These are phyloP conservation scores for Eclectus roratus DNA, from an alignment of 2,113 vertebrate genomes.

Conservation along the genomic window DNA sequence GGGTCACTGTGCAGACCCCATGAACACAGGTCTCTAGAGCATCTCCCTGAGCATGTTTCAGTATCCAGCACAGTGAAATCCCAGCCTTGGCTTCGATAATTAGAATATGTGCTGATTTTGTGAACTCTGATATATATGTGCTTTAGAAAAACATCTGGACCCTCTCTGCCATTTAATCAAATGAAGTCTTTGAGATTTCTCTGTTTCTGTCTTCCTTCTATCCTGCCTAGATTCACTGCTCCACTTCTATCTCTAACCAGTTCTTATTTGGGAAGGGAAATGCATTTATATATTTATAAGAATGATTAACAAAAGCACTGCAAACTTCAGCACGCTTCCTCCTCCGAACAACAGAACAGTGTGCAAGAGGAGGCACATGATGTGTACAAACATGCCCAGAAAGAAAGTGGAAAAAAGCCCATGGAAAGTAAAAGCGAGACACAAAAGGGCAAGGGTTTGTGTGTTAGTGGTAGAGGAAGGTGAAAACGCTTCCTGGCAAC, in stretches of 20 bases:
- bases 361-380: not conserved
- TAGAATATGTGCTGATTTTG: not conserved
- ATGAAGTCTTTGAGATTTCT: not conserved
- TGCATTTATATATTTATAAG: not conserved
- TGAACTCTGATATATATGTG: not conserved
- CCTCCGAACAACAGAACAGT: not conserved
- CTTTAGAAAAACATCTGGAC: not conserved
- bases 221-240: not conserved
- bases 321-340: not conserved
- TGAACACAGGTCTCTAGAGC: not conserved
- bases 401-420: not conserved
- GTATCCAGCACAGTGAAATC: not conserved
- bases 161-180: not conserved
- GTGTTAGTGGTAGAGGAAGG: not conserved
- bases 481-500: conserved; percentile 48
- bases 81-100: not conserved
- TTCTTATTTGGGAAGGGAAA: not conserved
- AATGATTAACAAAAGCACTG: not conserved
- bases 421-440: conserved; percentile 31
- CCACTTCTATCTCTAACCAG: not conserved
- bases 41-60: not conserved
- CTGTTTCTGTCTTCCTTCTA: not conserved
- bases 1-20: not conserved
- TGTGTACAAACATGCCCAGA: conserved; percentile 23
- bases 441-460: not conserved